phyloP scores from a whole-genome alignment of 2,113 vertebrate genomes.

The Manacus vitellinus region DNA sequence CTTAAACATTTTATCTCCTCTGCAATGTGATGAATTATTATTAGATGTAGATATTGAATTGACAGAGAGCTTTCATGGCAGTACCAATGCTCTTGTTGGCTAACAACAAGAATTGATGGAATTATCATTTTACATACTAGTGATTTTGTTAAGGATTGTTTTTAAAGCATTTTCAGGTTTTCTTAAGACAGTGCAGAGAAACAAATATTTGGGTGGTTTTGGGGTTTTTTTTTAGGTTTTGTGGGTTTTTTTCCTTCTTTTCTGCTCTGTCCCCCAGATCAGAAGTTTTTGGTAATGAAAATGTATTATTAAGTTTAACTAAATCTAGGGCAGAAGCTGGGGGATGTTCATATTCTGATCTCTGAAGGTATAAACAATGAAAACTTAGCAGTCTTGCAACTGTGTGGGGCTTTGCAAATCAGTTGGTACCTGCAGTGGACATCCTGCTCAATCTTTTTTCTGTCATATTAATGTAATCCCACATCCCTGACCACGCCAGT shows the following conservation, averaged over 20 bases:
- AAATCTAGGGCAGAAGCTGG: background rate
- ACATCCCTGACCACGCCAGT: background rate
- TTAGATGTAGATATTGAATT: background rate
- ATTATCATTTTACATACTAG: background rate
- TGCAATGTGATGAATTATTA: background rate
- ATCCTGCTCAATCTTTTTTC: background rate
- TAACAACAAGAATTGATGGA: background rate
- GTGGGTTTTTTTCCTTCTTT: accelerated
- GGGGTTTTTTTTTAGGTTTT: background rate
- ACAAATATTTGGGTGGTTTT: background rate
- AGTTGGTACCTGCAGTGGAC: background rate
- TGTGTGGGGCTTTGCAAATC: background rate
- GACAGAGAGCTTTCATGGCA: background rate
- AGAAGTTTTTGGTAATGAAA: background rate
- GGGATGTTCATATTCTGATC: background rate
- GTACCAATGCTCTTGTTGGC: background rate
- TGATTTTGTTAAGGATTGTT: background rate
- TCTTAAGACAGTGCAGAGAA: background rate
- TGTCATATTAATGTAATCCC: background rate
- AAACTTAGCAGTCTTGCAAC: background rate
- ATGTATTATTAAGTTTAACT: background rate
- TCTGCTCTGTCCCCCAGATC: background rate
- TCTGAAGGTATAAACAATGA: background rate
- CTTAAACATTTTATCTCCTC: background rate
- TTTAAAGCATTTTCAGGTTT: background rate